A percentile compares a stretch with the other conserved stretches of the same genome.
phyloP scores from a whole-genome alignment of 64 coral and sea anemone species.

The Stichodactyla helianthus region DNA sequence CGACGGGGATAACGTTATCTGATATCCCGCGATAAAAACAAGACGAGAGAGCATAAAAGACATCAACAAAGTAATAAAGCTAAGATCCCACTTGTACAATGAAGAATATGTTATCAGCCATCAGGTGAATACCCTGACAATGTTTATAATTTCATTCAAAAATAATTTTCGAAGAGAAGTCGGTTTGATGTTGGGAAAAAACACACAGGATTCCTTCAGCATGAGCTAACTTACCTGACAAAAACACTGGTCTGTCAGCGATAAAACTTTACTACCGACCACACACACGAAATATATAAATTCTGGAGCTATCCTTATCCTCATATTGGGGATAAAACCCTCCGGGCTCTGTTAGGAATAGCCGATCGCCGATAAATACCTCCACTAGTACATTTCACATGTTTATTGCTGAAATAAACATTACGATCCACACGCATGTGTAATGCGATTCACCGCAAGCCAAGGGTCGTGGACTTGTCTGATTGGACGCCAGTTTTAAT shows the following conservation, averaged over 20 bases:
- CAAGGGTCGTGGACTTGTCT: conserved; percentile 38
- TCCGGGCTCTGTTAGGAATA: not conserved
- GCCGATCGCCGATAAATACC: not conserved
- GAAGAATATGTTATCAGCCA: not conserved
- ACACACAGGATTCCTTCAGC: not conserved
- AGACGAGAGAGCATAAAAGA: not conserved
- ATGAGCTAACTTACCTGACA: conserved; percentile 52
- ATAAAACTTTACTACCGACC: conserved; percentile 7
- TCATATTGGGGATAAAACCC: not conserved
- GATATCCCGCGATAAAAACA: not conserved
- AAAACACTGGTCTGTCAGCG: conserved; percentile 65
- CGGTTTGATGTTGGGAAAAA: not conserved
- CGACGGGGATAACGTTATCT: not conserved
- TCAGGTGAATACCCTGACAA: not conserved
- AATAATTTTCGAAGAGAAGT: not conserved
- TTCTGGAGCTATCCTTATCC: conserved; percentile 2
- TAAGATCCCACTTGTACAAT: not conserved
- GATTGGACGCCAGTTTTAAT: conserved; percentile 35
- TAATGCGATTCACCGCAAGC: conserved; percentile 29
- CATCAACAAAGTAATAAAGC: not conserved
- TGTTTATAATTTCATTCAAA: conserved; percentile 1
- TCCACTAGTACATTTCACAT: not conserved
- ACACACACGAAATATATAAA: conserved; percentile 31
- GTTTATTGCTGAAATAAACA: conserved; percentile 14
- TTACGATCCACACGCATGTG: conserved; percentile 16